These are phyloP conservation scores for Volucella inanis DNA, from an alignment of 2,888 invertebrate species.

Conservation along the genomic window DNA sequence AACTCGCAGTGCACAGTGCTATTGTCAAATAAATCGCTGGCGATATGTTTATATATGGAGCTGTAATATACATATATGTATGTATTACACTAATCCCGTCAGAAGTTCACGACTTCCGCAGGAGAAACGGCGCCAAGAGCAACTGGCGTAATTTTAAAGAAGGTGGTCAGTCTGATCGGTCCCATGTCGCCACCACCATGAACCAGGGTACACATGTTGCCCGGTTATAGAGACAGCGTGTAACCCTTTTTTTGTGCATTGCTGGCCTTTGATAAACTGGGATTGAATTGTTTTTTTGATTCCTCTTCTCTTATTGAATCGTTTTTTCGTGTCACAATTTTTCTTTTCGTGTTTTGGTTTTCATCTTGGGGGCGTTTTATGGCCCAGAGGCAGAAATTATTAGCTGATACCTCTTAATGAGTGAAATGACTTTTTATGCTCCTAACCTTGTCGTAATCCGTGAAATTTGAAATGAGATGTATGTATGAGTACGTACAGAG, in stretches of 20 bases:
- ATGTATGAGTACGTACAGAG: not conserved
- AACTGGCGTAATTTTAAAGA: not conserved
- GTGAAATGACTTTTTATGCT: slow-evolving; percentile 49
- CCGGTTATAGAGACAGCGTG: not conserved
- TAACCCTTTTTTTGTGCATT: slow-evolving; percentile 12
- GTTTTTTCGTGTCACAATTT: slow-evolving; percentile 24
- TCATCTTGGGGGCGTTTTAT: slow-evolving; percentile 44
- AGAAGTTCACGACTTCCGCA: slow-evolving; percentile 24
- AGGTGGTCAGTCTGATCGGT: slow-evolving; percentile 21
- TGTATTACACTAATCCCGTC: not conserved
- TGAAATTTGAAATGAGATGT: not conserved
- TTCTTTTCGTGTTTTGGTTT: slow-evolving; percentile 23
- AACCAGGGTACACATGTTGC: too few species aligned
- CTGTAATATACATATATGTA: not conserved
- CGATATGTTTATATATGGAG: not conserved
- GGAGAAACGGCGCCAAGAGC: slow-evolving; percentile 38
- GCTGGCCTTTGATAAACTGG: slow-evolving; percentile 12
- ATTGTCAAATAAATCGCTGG: slow-evolving; percentile 17
- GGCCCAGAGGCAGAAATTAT: not conserved
- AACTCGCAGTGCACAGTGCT: not conserved
- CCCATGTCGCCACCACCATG: not conserved
- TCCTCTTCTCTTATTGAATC: not conserved
- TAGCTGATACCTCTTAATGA: slow-evolving; percentile 1
- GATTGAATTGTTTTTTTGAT: not conserved
- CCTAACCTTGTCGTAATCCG: slow-evolving; percentile 47